These are phyloP conservation scores for Mormyrus iriodes DNA, from an alignment of 2,113 vertebrate genomes.

Conservation along the genomic window DNA sequence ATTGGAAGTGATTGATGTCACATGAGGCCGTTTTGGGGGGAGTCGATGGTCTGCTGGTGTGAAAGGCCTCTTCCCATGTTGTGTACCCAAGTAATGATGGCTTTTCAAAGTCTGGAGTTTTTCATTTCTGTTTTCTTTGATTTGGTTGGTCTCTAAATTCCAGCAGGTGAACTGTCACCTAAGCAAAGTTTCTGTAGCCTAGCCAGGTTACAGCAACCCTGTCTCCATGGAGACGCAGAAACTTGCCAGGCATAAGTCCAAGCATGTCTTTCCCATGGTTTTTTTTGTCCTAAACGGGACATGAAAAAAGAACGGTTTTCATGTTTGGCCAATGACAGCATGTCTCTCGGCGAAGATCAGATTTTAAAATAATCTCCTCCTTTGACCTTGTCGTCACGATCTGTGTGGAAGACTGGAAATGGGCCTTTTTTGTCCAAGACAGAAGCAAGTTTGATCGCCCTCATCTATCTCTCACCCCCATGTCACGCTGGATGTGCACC, in stretches of 20 bases:
- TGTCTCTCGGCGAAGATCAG: neutral
- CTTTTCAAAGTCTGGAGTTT: neutral
- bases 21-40: neutral
- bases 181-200: neutral
- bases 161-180: neutral
- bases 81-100: neutral
- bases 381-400: conserved; percentile 26
- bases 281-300: neutral
- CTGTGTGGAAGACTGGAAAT: conserved; percentile 30
- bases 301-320: neutral
- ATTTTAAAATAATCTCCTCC: neutral
- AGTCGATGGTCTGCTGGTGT: too few relatives aligned
- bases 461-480: neutral
- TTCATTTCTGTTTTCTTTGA: too few relatives aligned
- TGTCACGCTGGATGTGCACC: neutral
- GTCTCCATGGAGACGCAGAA: neutral
- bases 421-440: neutral
- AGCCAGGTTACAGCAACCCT: neutral
- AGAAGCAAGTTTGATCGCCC: neutral
- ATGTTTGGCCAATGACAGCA: conserved; percentile 17
- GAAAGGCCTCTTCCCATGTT: neutral
- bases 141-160: neutral
- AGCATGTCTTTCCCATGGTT: neutral
- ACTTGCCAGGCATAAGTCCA: neutral
- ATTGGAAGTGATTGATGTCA: neutral